Evolutionary conservation across 2,797 vertebrate genomes (phyloP).

Genomic region (Channallabes apus): DNA sequence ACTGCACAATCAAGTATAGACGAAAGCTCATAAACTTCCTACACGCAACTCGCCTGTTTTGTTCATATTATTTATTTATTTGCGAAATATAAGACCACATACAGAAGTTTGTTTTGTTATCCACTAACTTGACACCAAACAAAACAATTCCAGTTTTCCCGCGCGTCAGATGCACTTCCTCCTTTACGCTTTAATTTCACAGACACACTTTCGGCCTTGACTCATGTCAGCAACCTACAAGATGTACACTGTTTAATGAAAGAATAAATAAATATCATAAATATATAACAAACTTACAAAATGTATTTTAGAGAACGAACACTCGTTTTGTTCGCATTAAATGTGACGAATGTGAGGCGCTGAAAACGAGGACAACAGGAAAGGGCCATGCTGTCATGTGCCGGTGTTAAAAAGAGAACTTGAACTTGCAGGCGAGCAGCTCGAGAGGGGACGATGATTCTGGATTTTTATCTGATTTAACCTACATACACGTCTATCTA

Average conservation of each 20-base stretch:
- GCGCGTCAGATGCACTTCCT: constrained; percentile 44
- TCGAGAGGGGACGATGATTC: neutral
- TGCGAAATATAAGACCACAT: neutral
- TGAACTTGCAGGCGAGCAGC: neutral
- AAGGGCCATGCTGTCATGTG: constrained; percentile 40
- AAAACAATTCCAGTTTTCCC: constrained; percentile 62
- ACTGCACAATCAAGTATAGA: neutral
- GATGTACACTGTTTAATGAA: no score
- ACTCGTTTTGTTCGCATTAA: neutral
- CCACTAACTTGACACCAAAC: constrained; percentile 23
- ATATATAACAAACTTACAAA: neutral
- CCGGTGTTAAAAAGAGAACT: constrained; percentile 14
- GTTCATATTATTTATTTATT: neutral
- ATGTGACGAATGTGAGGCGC: constrained; percentile 62
- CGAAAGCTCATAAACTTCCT: no score
- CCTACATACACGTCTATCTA: neutral
- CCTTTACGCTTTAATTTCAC: neutral
- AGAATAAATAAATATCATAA: neutral
- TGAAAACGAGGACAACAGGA: constrained; percentile 27
- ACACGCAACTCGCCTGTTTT: no score
- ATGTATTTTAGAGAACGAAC: neutral
- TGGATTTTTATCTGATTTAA: neutral
- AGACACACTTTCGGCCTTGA: neutral
- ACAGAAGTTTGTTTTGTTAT: neutral
- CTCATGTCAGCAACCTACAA: no score